phyloP scores from a whole-genome alignment of 2,797 vertebrate species.

The Smutsia gigantea region DNA sequence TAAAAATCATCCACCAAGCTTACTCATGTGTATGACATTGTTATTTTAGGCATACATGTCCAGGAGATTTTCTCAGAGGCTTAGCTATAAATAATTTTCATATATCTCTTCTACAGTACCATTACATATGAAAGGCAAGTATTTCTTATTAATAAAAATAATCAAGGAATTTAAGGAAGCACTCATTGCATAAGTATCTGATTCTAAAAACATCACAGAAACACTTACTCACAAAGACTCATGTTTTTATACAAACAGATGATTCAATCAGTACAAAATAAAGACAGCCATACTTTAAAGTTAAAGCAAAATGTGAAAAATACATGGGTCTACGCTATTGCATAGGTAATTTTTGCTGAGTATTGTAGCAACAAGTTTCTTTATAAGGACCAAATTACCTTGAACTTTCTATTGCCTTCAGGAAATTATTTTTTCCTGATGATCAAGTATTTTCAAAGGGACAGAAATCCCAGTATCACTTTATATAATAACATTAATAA shows the following conservation, averaged over 20 bases:
- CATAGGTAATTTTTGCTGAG: conserved; percentile 20
- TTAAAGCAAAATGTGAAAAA: conserved; percentile 54
- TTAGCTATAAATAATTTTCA: conserved; percentile 63
- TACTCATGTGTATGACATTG: conserved; percentile 57
- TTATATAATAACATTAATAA: conserved; percentile 49
- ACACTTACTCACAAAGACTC: conserved; percentile 20
- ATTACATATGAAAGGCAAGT: conserved; percentile 24
- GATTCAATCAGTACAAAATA: conserved; percentile 47
- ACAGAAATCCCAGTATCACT: conserved; percentile 17
- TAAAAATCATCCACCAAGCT: conserved; percentile 80
- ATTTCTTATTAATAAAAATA: conserved; percentile 68
- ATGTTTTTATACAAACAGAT: conserved; percentile 62
- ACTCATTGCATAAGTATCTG: conserved; percentile 33
- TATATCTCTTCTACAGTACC: conserved; percentile 46
- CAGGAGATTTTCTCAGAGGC: conserved; percentile 67
- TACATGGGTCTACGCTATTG: not conserved
- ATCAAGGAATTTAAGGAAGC: conserved; percentile 63
- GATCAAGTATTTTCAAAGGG: conserved; percentile 40
- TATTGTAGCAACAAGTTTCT: conserved; percentile 59
- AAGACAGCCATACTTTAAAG: conserved; percentile 44
- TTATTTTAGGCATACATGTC: not conserved
- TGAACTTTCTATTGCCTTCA: conserved; percentile 52
- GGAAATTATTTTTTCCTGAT: conserved; percentile 49
- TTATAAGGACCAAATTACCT: conserved; percentile 25
- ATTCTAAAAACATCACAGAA: conserved; percentile 43